phyloP scores from a whole-genome alignment of 2,113 vertebrate genomes.

The Origma solitaria region DNA sequence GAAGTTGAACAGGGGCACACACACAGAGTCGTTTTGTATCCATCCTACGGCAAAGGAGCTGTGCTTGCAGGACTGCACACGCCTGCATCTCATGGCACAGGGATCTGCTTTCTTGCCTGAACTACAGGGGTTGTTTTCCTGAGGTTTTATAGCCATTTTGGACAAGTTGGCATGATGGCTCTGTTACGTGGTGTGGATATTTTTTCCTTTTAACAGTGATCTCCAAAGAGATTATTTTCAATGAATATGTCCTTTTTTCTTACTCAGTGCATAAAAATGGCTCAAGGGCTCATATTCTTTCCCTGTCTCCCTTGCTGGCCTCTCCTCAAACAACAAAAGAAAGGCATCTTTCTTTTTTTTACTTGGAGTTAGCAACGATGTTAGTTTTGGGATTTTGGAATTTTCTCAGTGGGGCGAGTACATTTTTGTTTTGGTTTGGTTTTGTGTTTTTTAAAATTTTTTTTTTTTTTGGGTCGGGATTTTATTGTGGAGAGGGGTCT shows the following conservation, averaged over 20 bases:
- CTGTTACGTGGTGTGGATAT: neutral
- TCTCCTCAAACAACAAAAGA: slow-evolving; percentile 59
- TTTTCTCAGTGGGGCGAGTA: neutral
- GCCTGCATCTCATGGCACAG: neutral
- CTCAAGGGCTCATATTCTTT: slow-evolving; percentile 51
- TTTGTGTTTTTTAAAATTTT: neutral
- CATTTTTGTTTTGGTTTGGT: neutral
- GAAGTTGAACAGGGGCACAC: neutral
- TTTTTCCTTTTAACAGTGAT: neutral
- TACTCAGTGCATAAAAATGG: slow-evolving; percentile 22
- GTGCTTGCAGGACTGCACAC: neutral
- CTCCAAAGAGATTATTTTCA: slow-evolving; percentile 40
- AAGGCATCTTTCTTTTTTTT: slow-evolving; percentile 40
- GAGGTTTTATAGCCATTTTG: neutral
- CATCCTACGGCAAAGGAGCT: neutral
- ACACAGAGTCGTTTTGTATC: neutral
- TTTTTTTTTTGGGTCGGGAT: neutral
- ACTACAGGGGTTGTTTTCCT: neutral
- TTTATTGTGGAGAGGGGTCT: neutral
- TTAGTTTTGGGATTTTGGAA: slow-evolving; percentile 11
- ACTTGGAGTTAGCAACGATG: slow-evolving; percentile 1
- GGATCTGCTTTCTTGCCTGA: neutral
- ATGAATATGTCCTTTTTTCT: slow-evolving; percentile 51
- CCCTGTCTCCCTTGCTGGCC: slow-evolving; percentile 31
- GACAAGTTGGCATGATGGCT: neutral